phyloP scores from a whole-genome alignment of 2,113 vertebrate species.

The Sus scrofa region T2T-Sscrofa CM000817.6:27973001-27973500 shows the following conservation, averaged over 20 bases:
- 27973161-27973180: neutral
- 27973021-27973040: neutral
- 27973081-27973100: neutral
- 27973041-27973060: neutral
- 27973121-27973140: neutral
- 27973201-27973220: slow-evolving; percentile 56
- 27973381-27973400: neutral
- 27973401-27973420: neutral
- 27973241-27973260: slow-evolving; percentile 30
- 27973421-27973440: slow-evolving; percentile 46
- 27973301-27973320: slow-evolving; percentile 51
- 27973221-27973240: slow-evolving; percentile 67
- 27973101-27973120: neutral
- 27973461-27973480: neutral
- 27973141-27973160: neutral
- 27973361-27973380: neutral
- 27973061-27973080: neutral
- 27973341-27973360: slow-evolving; percentile 61
- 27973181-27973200: slow-evolving; percentile 30
- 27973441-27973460: neutral
- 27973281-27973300: slow-evolving; percentile 61
- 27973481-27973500: neutral
- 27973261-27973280: slow-evolving; percentile 44
- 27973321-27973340: neutral
- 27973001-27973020: neutral